Percentiles rank a stretch among this genome's conserved stretches.
Evolutionary conservation across 2,888 invertebrate genomes (phyloP).

Genomic region (Athripsodes cinereus): DNA sequence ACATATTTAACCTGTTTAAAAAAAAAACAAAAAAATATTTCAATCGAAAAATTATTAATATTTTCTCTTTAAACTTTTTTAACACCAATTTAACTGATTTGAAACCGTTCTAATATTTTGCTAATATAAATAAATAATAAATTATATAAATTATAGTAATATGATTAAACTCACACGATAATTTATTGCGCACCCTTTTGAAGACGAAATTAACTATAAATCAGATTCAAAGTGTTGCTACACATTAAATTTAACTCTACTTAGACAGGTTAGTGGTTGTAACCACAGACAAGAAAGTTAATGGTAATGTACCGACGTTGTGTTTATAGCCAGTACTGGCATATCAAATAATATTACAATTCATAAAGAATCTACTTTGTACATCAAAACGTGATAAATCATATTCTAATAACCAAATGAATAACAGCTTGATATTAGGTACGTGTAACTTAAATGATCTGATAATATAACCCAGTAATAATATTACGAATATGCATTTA

Average conservation of each 20-base stretch:
- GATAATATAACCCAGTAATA: neutral
- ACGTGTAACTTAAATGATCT: neutral
- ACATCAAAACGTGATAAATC: slow-evolving; percentile 22
- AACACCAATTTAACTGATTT: too few species aligned
- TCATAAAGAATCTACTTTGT: slow-evolving; percentile 9
- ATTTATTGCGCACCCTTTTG: slow-evolving; percentile 1
- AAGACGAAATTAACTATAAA: neutral
- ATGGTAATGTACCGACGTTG: neutral
- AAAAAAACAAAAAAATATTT: too few species aligned
- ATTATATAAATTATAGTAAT: too few species aligned
- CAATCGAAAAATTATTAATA: too few species aligned
- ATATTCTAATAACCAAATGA: slow-evolving; percentile 22
- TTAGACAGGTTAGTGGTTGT: neutral
- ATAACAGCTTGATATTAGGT: neutral
- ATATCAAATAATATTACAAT: neutral
- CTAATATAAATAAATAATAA: too few species aligned
- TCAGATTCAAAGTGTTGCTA: neutral
- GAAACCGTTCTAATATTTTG: too few species aligned
- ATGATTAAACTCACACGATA: neutral
- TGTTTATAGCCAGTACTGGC: neutral
- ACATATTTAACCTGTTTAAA: too few species aligned
- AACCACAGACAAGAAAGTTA: neutral
- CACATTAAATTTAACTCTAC: neutral
- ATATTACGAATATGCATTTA: neutral
- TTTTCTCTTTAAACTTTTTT: too few species aligned